These are phyloP conservation scores for Quadriops clusia DNA, from an alignment of 2,888 invertebrate genomes.

Conservation along the genomic window DNA sequence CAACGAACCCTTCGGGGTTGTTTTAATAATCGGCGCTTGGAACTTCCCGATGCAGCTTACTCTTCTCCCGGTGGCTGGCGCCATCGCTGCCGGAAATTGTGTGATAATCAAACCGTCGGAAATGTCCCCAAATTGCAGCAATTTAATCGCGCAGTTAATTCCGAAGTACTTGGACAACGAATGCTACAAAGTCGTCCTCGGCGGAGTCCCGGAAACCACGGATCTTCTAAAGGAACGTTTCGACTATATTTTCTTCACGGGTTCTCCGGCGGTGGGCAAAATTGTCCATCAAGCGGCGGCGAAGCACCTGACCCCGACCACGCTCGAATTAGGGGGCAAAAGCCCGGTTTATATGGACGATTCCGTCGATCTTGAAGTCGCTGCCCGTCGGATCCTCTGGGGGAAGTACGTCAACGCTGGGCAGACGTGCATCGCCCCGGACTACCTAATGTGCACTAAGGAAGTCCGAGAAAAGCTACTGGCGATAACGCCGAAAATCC, in stretches of 20 bases:
- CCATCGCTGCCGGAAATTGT: slow-evolving; percentile 88
- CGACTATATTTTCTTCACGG: slow-evolving; percentile 71
- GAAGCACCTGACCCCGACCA: slow-evolving; percentile 58
- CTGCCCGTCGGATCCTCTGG: slow-evolving; percentile 79
- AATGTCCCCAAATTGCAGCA: slow-evolving; percentile 59
- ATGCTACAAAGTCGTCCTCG: slow-evolving; percentile 56
- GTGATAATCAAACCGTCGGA: slow-evolving; percentile 91
- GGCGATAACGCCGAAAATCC: slow-evolving; percentile 39
- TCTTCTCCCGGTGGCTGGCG: slow-evolving; percentile 69
- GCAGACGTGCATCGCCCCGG: slow-evolving; percentile 94
- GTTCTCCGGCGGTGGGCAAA: slow-evolving; percentile 52
- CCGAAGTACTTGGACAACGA: slow-evolving; percentile 89
- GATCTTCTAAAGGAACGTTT: slow-evolving; percentile 55
- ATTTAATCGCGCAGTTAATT: slow-evolving; percentile 60
- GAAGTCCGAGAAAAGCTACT: slow-evolving; percentile 52
- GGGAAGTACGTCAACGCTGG: slow-evolving; percentile 88
- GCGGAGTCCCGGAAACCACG: slow-evolving; percentile 54
- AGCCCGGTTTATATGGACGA: slow-evolving; percentile 63
- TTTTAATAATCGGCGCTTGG: slow-evolving; percentile 86
- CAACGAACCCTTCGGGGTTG: slow-evolving; percentile 89
- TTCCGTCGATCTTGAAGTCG: slow-evolving; percentile 61
- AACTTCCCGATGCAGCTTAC: slow-evolving; percentile 88
- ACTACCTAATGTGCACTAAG: slow-evolving; percentile 75
- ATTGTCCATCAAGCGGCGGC: slow-evolving; percentile 58
- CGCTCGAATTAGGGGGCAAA: slow-evolving; percentile 59